Evolutionary conservation across 2,888 invertebrate species (phyloP).

Genomic region (Volucella zonaria): DNA sequence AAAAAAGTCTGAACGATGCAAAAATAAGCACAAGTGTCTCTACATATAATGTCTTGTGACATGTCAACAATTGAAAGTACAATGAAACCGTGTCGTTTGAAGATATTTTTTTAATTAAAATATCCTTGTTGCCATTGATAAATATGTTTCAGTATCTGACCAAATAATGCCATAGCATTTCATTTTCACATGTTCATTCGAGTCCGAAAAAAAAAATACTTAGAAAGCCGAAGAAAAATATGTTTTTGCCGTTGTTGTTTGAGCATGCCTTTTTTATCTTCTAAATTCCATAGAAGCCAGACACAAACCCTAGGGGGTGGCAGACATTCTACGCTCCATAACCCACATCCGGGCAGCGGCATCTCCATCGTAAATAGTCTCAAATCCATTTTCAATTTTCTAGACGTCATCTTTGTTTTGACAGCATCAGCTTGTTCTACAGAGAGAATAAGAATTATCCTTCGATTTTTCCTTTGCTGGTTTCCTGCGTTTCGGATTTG

Average conservation of each 20-base stretch:
- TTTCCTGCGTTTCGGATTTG: background rate
- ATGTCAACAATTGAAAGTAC: no score
- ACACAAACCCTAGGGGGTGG: slow-evolving; percentile 6
- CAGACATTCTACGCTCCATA: background rate
- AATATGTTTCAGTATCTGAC: background rate
- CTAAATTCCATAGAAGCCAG: slow-evolving; percentile 4
- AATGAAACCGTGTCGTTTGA: no score
- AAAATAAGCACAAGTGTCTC: no score
- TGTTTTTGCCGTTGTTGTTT: no score
- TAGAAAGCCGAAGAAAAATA: no score
- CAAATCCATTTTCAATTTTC: slow-evolving; percentile 33
- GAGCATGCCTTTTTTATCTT: background rate
- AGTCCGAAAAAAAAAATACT: no score
- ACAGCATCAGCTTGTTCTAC: slow-evolving; percentile 26
- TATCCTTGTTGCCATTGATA: no score
- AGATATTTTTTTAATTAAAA: no score
- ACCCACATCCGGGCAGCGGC: background rate
- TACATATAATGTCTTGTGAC: no score
- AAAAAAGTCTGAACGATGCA: no score
- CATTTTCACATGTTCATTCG: background rate
- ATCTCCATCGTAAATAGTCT: background rate
- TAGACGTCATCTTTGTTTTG: slow-evolving; percentile 45
- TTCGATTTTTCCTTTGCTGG: slow-evolving; percentile 13
- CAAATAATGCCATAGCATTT: background rate
- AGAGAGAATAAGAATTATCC: slow-evolving; percentile 15